These are phyloP conservation scores for Piprites chloris DNA, from an alignment of 2,113 vertebrate genomes.

Conservation along the genomic window DNA sequence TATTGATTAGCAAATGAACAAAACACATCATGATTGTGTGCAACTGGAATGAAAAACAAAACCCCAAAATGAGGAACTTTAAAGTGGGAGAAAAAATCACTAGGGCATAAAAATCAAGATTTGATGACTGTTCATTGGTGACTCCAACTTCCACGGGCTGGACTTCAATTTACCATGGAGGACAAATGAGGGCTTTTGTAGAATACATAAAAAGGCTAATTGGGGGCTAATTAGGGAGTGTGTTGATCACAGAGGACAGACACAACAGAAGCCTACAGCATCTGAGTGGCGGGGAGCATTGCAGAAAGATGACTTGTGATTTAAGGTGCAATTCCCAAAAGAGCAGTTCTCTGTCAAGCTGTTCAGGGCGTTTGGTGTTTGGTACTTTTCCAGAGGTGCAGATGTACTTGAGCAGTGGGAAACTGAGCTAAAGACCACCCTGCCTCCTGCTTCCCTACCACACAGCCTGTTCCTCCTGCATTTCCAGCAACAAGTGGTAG, in stretches of 20 bases:
- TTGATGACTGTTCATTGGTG: background rate
- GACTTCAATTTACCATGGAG: background rate
- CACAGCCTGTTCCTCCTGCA: background rate
- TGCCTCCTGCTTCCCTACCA: background rate
- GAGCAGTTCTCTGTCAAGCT: background rate
- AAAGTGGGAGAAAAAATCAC: background rate
- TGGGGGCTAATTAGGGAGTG: background rate
- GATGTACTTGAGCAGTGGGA: background rate
- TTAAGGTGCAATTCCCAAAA: background rate
- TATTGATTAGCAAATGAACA: background rate
- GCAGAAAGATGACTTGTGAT: background rate
- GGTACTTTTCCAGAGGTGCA: constrained; percentile 23
- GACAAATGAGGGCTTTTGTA: background rate
- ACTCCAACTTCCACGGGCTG: background rate
- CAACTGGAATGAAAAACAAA: background rate
- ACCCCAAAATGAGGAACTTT: background rate
- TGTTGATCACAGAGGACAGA: background rate
- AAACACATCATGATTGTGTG: background rate
- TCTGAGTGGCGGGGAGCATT: background rate
- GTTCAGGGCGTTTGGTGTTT: background rate
- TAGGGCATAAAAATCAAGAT: background rate
- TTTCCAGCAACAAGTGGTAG: background rate
- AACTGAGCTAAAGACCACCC: background rate
- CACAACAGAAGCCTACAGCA: background rate
- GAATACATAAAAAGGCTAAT: background rate